These are phyloP conservation scores for Petromus typicus DNA, from an alignment of 2,113 vertebrate genomes.

Conservation along the genomic window DNA sequence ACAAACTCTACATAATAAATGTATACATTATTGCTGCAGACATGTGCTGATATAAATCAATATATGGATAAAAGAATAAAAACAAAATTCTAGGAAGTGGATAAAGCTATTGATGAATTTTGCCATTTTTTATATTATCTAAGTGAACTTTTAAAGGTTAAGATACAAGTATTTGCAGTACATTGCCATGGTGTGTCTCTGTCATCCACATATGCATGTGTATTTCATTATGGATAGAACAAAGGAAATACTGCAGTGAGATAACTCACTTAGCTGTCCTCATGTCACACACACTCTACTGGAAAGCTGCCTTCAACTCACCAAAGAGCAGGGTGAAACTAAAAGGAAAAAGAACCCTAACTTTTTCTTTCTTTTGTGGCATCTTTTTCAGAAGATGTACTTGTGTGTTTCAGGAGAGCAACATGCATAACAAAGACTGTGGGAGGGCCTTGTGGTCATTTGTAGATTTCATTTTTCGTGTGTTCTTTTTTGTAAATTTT, in stretches of 20 bases:
- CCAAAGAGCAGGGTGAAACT: neutral
- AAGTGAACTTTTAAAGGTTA: neutral
- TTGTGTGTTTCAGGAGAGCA: neutral
- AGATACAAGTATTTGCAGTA: neutral
- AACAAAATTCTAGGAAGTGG: neutral
- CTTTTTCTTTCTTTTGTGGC: neutral
- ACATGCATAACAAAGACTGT: neutral
- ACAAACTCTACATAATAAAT: neutral
- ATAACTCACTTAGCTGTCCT: rapidly evolving
- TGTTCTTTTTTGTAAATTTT: neutral
- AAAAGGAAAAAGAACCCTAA: neutral
- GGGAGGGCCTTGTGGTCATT: no score
- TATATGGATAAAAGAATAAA: neutral
- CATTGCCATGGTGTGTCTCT: neutral
- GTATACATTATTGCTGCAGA: neutral
- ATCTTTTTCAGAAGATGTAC: no score
- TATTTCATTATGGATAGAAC: neutral
- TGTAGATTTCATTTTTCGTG: neutral
- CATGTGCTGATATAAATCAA: neutral
- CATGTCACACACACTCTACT: rapidly evolving
- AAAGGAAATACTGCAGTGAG: no score
- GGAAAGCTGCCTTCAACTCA: neutral
- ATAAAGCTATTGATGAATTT: neutral
- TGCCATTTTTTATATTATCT: neutral
- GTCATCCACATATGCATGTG: neutral